Percentiles rank a stretch among this genome's conserved stretches.
Evolutionary conservation across 2,797 vertebrate species (phyloP).

Genomic region (Lithobates sylvaticus): DNA sequence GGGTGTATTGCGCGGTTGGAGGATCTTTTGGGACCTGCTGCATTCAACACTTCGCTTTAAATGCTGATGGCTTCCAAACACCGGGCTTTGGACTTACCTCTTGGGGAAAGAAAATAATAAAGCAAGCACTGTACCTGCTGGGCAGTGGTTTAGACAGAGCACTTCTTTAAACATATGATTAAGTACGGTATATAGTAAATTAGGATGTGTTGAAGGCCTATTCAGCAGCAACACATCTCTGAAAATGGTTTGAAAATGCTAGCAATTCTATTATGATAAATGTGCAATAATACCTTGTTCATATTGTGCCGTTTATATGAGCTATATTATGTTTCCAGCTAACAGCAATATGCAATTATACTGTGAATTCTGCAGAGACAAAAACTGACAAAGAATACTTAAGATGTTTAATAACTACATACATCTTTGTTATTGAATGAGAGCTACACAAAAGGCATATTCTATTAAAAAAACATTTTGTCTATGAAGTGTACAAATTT

Average conservation of each 20-base stretch:
- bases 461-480: not conserved
- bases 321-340: not conserved
- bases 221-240: not conserved
- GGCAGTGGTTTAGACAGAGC: no score
- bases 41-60: no score
- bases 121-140: no score
- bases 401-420: not conserved
- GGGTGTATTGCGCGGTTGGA: no score
- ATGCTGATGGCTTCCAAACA: no score
- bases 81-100: no score
- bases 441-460: constrained; percentile 1
- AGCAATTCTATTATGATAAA: not conserved
- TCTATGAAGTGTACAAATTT: not conserved
- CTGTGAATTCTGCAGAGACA: not conserved
- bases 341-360: not conserved
- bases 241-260: not conserved
- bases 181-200: no score
- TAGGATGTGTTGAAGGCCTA: not conserved
- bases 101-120: no score
- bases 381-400: not conserved
- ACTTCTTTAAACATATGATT: no score
- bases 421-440: constrained; percentile 24
- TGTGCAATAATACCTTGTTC: not conserved
- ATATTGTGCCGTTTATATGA: not conserved
- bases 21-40: no score